A percentile compares a stretch with the other conserved stretches of the same genome.
Conservation (phyloP, 2,113 vertebrate species). For the Antigone vipio region DNA sequence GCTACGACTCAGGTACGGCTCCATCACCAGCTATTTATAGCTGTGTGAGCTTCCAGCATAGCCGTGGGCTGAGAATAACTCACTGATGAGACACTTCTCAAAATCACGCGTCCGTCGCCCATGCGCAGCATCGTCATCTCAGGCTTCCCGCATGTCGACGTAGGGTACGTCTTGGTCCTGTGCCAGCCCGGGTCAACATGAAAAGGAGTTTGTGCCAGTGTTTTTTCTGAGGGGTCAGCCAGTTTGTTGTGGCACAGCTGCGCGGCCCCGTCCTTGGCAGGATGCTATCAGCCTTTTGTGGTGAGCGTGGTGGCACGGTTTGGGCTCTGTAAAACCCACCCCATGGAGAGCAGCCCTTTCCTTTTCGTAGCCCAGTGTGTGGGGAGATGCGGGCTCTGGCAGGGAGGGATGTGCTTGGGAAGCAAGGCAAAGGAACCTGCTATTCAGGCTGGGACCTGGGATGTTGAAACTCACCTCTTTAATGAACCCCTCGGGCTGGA, state of each 20-base stretch:
- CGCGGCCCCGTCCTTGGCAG: accelerated
- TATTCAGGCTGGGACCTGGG: background rate
- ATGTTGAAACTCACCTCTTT: background rate
- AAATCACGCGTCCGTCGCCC: background rate
- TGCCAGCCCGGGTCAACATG: accelerated
- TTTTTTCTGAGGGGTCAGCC: background rate
- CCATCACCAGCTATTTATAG: slow-evolving; percentile 1
- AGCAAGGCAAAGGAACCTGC: background rate
- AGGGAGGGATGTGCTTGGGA: background rate
- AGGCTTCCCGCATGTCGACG: background rate
- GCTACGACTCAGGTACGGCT: background rate
- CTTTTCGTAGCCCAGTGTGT: background rate
- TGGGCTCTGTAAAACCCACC: background rate
- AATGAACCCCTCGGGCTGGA: background rate
- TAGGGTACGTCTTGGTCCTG: background rate
- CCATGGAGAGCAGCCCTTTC: background rate
- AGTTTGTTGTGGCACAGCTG: accelerated
- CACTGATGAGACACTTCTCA: background rate
- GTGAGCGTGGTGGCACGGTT: background rate
- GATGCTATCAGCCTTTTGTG: background rate
- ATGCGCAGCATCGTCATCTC: background rate
- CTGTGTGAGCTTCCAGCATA: background rate
- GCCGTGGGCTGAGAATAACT: slow-evolving; percentile 11
- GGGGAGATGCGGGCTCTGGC: background rate
- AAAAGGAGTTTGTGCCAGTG: accelerated